A percentile compares a stretch with the other conserved stretches of the same genome.
phyloP scores from a whole-genome alignment of 2,797 vertebrate genomes.

The Semaprochilodus insignis region DNA sequence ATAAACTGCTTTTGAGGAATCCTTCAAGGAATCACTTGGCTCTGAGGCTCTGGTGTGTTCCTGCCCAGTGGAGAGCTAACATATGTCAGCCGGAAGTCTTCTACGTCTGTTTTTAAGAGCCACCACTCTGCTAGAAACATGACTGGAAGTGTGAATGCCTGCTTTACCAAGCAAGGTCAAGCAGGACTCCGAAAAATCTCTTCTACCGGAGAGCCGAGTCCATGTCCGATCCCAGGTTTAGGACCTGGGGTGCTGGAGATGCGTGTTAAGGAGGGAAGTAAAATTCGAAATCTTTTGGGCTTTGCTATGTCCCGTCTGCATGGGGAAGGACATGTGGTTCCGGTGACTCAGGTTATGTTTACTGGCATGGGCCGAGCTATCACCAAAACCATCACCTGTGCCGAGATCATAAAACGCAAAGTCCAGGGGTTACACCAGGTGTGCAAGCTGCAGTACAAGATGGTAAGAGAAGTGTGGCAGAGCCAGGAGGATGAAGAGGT shows the following conservation, averaged over 20 bases:
- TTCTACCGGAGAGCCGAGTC: constrained; percentile 77
- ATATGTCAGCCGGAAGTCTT: not conserved
- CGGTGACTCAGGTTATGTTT: constrained; percentile 87
- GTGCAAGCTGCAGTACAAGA: constrained; percentile 88
- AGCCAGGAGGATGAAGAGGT: constrained; percentile 68
- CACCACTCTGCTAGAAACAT: constrained; percentile 41
- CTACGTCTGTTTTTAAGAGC: constrained; percentile 52
- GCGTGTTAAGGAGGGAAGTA: constrained; percentile 94
- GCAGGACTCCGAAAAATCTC: constrained; percentile 86
- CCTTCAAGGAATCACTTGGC: not conserved
- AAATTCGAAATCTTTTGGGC: constrained; percentile 91
- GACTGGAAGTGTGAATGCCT: constrained; percentile 22
- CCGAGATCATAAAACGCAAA: constrained; percentile 92
- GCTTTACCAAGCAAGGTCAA: constrained; percentile 64
- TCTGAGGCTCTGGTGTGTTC: constrained; percentile 4
- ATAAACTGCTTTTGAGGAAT: not conserved
- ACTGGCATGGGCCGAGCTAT: constrained; percentile 88
- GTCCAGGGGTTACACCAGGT: constrained; percentile 89
- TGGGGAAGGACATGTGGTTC: constrained; percentile 62
- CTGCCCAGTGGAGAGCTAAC: constrained; percentile 14
- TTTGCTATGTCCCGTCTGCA: constrained; percentile 87
- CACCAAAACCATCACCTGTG: constrained; percentile 94
- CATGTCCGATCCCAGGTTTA: constrained; percentile 82
- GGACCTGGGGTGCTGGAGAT: constrained; percentile 84
- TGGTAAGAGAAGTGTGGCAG: constrained; percentile 87